Base-by-base conservation (phyloP, 2,888 invertebrate species). In the Dynastes maya region DNA sequence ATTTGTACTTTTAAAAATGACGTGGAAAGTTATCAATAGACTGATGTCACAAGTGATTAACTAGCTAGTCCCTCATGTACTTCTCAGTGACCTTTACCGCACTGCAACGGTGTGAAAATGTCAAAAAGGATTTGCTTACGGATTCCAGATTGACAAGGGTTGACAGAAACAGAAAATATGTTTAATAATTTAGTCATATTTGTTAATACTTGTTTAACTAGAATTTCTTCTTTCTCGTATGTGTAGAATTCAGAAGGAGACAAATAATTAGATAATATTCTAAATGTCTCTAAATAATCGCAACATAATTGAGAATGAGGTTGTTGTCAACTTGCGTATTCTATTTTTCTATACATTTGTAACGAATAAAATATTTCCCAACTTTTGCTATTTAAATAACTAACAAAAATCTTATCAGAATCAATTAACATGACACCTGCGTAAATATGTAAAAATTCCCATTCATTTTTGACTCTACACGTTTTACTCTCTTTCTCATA, bases 111-210 rank as follows among this genome's bases (percentile, higher is more conserved):
- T 49, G 22, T 8, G 29, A 32, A 55, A 53, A 27, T 29, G 58
- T 22, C 72, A 40, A n/a, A 72, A 68, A 58, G 58, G 72, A 58
- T 72, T 72, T 72, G 58, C 40, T 58, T 58, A 40, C 58, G 58
- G 40, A 72, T 45, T 58, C n/a, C 8, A 22, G 58, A 72, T 40
- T 72, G 72, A 72, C 72, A 61, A 58, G 72, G 72, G 72, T 72
- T 40, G 72, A 61, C 72, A 72, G 58, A 40, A 3, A 22, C 58
- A 61, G 58, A 72, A 72, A 72, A 58, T 72, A 37, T 32, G 16
- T 22, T 2, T 58, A 58, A 72, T 72, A 22, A 72, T 72, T 58
- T 72, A 72, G 40, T 72, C 40, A 61, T 72, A 40, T 37, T 72
- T 72, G 16, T 49, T 68, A 68, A 51, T 68, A 63, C 63, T 6